phyloP scores from a whole-genome alignment of 2,888 invertebrate species.

The Melikaiella ostensackeni region DNA sequence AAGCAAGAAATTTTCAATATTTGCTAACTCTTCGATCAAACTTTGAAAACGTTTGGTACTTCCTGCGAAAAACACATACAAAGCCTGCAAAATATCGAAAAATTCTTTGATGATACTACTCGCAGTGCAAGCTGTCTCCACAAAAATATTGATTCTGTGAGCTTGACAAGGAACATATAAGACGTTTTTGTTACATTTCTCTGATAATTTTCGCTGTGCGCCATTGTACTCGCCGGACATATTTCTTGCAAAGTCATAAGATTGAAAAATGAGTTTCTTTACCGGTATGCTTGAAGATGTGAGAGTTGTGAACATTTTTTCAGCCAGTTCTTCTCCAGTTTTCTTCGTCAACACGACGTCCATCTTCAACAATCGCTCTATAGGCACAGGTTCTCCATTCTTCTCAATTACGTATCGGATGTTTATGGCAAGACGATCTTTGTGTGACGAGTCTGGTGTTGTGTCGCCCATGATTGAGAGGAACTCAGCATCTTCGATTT shows the following conservation, averaged over 20 bases:
- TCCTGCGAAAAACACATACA: too few species aligned
- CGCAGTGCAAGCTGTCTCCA: not conserved
- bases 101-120: too few species aligned
- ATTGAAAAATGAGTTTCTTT: conserved; percentile 37
- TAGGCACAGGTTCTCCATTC: not conserved
- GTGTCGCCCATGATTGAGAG: not conserved
- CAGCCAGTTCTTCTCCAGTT: not conserved
- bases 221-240: conserved; percentile 55
- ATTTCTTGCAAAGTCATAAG: conserved; percentile 57
- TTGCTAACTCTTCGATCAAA: too few species aligned
- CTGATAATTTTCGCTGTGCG: conserved; percentile 43
- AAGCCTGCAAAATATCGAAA: too few species aligned
- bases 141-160: not conserved
- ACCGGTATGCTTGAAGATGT: not conserved
- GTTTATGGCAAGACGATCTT: not conserved
- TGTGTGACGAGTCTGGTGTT: not conserved
- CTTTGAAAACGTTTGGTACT: too few species aligned
- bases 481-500: not conserved
- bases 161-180: not conserved
- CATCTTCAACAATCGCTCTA: not conserved
- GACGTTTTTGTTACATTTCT: not conserved
- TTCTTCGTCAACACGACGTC: not conserved
- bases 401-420: not conserved
- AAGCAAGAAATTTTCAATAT: too few species aligned
- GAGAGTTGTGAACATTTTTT: not conserved